Base-by-base conservation (phyloP, 1,140 invertebrate genomes). In the Bombus superbus region DNA sequence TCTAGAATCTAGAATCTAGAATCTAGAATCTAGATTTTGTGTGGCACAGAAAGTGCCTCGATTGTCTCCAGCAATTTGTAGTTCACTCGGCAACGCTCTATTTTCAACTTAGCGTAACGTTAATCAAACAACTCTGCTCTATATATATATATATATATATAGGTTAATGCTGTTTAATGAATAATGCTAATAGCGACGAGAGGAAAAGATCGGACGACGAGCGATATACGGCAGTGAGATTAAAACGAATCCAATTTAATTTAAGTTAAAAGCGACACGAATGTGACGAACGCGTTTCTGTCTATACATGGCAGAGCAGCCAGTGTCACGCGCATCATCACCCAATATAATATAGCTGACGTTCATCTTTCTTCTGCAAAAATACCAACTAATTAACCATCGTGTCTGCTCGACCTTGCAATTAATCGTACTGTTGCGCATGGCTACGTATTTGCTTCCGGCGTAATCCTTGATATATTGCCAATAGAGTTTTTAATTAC, bases 301-400 rank as follows among this genome's bases (percentile, higher is more conserved):
- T 62, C 5, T n/a, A 28, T 62, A 59, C n/a, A 53, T 40, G 35
- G 1, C 6, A 18, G 9, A 25, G 32, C 22, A 18, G 38, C 5
- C 13, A 72, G 40, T 72, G 40, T 44, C 74, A 72, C 76, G 83
- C 57, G 69, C 77, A 81, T 81, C 71, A 53, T 71, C 59, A 47
- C 35, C 57, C 53, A 66, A 32, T 53, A 53, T 53, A 53, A 53
- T 53, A 53, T 53, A 53, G 18, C 77, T 81, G 83, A 80, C 68
- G 69, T 53, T 85, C 81, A n/a, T 73, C 53, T 74, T 79, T 42
- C 40, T 83, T 80, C 32, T 47, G 32, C 66, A 73, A 86, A 75
- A 83, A 88, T 83, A 59, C 68, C 47, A 62, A 64, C 75, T 79
- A 88, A 83, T 86, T 88, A 79, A 82, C 71, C 59, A 66, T 35